Evolutionary conservation across 2,113 vertebrate species (phyloP), one percentile per base, ranked within the genome.

Genomic region (Parus major): DNA sequence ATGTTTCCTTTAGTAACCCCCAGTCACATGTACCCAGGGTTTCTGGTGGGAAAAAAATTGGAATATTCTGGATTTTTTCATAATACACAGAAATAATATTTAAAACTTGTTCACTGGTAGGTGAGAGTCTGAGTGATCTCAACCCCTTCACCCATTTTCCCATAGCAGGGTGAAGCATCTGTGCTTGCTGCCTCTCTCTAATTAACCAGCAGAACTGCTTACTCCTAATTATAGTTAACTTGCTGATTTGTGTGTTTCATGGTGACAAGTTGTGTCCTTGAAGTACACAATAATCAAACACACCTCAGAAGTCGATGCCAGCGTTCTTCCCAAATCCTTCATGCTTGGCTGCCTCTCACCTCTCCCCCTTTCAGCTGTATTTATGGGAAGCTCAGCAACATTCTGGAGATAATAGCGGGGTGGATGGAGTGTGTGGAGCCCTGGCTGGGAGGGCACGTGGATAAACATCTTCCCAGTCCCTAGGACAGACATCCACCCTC

Each of bases 201-300:
- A 92, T 94, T 93, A 95, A 69, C 63, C 63, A 90, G 63, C 66
- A 82, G 71, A 88, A 65, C 57, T 73, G 75, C 85, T 92, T 80
- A 59, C 88, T 72, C 15, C 79, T 93, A 82, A 92, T 92, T 92
- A 70, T 3, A 81, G 88, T 55, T 73, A 90, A 86, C 75, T 88
- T 88, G 79, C 90, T 57, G 83, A 81, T 95, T 88, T 70, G 80
- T 78, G 83, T 55, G 55, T 93, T 82, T 90, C 83, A 3, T 6
- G 66, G 63, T 76, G 81, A 78, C 86, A 61, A 35, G 65, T 88
- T 71, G 57, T 82, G 92, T 88, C 77, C 92, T 93, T 93, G 70
- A 86, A 94, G 72, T 25, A 9, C 35, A 3, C 57, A 85, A 64
- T 76, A 89, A 71, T 53, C 79, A 46, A 81, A 63, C 80, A 44